Base-by-base conservation (phyloP, 2,888 invertebrate species). In the Acanthosoma haemorrhoidale region DNA sequence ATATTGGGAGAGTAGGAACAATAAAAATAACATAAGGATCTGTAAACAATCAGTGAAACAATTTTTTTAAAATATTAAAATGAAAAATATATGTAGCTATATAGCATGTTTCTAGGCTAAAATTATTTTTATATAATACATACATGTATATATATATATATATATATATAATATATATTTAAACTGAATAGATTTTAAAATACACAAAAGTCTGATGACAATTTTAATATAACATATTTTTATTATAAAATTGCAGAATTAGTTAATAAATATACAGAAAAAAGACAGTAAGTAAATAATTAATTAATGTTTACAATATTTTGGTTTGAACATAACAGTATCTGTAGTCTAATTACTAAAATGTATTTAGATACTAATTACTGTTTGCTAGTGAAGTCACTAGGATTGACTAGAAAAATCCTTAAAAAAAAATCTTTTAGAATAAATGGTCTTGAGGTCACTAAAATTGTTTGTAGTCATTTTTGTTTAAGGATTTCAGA, bases 331-430 rank as follows among this genome's bases (percentile, higher is more conserved):
- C 25, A 25, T 18, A 51, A 51, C 29, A 25, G 18, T 21, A 15
- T n/a, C n/a, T 25, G 21, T 25, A 51, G n/a, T 43, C 43, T 43
- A 18, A 4, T 51, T 25, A 51, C 51, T 25, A 51, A 25, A 38
- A 51, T 6, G 29, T 31, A 63, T 38, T 41, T 63, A 31, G 31
- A 64, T 6, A 41, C 64, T 64, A 64, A 64, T 64, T 31, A 41
- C 39, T 39, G 64, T 39, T 21, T 9, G 38, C 64, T 64, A 64
- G 64, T 41, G 41, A 18, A 29, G 18, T 36, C 63, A 63, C 63
- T 21, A 39, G 63, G 21, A 64, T 39, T 64, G 64, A 64, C 64
- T 64, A 64, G 64, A 64, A 41, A 15, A 31, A n/a, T 21, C 41
- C 31, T 21, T 15, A 21, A 5, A 5, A 21, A 18, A 21, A 61